Conservation (phyloP, 1,140 invertebrate species). For the Zaprionus vittiger region DNA sequence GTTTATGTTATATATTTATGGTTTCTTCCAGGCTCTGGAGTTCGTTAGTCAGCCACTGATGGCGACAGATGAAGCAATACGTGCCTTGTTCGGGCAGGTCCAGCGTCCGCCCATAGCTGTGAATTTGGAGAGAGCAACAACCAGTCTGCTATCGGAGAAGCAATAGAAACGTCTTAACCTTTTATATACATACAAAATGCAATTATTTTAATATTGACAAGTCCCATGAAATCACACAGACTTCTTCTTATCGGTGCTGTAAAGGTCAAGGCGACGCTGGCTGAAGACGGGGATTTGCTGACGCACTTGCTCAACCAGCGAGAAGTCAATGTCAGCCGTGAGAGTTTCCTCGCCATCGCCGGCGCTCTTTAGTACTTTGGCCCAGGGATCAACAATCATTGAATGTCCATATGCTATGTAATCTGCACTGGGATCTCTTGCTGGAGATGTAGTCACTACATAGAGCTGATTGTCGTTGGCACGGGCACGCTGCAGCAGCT, state of each 20-base stretch:
- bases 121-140: constrained; percentile 5
- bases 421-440: constrained; percentile 88
- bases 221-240: constrained; percentile 15
- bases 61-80: constrained; percentile 81
- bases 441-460: constrained; percentile 91
- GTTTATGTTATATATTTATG: background rate
- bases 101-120: constrained; percentile 48
- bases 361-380: constrained; percentile 89
- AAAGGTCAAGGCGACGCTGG: constrained; percentile 93
- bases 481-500: constrained; percentile 91
- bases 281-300: constrained; percentile 91
- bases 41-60: constrained; percentile 78
- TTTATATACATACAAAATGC: constrained; percentile 46
- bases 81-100: constrained; percentile 78
- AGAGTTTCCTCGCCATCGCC: constrained; percentile 90
- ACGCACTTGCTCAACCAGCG: constrained; percentile 90
- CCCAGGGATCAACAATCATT: constrained; percentile 94
- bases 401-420: constrained; percentile 97
- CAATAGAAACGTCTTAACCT: constrained; percentile 34
- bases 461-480: constrained; percentile 94
- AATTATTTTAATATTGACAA: constrained; percentile 5
- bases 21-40: constrained; percentile 62
- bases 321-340: constrained; percentile 91
- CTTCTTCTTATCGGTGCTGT: constrained; percentile 86
- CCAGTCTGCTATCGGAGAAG: constrained; percentile 23